Evolutionary conservation across 2,888 invertebrate genomes (phyloP), one percentile per base, ranked within the genome.

Genomic region (Timandra comae): DNA sequence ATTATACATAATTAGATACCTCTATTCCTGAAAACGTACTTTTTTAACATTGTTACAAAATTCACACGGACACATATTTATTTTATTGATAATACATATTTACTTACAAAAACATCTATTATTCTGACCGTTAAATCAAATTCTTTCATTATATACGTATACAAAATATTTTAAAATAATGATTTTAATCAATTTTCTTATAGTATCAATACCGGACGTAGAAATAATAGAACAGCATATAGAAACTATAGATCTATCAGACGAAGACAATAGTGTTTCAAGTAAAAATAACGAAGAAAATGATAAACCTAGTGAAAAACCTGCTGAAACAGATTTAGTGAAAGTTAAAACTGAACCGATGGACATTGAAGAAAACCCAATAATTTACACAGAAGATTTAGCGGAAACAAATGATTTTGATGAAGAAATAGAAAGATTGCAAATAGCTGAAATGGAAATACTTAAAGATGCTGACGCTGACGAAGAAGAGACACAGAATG

Each of bases 221-320:
- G 50, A 65, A 7, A 28, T 75, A 2, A 38, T 82, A 2, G 82
- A 82, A 44, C 69, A 68, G 4, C 48, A 43, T 2, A 61, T 82
- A 9, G 81, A 80, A 48, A 76, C 72, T 0, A 76, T 82, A 23
- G 65, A 72, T 24, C 46, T 75, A 8, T 62, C n/a, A n/a, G n/a
- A n/a, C 16, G 16, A 5, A 16, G 16, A 16, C 16, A 16, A 54
- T 7, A 43, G 49, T 0, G 68, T 70, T 12, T 66, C 66, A 2
- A 78, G 72, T 12, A 33, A 42, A 1, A 63, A 56, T 11, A 43
- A 41, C 27, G 51, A 37, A 9, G 16, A 12, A 3, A 29, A 29
- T 3, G 30, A 33, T 1, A 27, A 12, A 8, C 11, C 33, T 9
- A 12, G 12, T 25, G 34, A 3, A 21, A 3, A 9, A 10, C 3